Evolutionary conservation across 1,140 invertebrate species (phyloP).

Genomic region (Argopecten irradians): DNA sequence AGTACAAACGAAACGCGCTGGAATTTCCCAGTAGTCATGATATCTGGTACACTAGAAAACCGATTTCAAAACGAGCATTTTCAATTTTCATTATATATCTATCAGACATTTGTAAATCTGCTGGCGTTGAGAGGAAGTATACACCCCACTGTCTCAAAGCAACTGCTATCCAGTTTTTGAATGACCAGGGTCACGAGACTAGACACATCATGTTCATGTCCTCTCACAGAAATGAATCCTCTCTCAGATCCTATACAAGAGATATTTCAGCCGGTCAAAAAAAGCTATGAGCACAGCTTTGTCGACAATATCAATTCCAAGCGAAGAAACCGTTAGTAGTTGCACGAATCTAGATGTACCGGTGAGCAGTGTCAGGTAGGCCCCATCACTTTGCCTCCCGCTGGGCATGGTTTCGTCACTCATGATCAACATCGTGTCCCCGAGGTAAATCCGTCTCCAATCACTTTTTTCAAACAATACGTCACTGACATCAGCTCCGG

Average conservation of each 20-base stretch:
- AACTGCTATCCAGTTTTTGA: too few relatives aligned
- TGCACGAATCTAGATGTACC: too few relatives aligned
- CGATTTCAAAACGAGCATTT: neutral
- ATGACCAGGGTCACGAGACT: neutral
- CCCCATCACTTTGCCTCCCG: neutral
- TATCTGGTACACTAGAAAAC: constrained; percentile 28
- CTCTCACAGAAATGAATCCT: too few relatives aligned
- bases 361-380: too few relatives aligned
- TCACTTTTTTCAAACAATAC: neutral
- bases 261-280: neutral
- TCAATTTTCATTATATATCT: constrained; percentile 31
- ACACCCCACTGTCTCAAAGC: too few relatives aligned
- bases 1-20: constrained; percentile 23
- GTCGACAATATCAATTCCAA: neutral
- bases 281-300: neutral
- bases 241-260: neutral
- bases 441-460: too few relatives aligned
- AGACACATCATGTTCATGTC: neutral
- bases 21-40: neutral
- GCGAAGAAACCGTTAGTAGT: too few relatives aligned
- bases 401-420: neutral
- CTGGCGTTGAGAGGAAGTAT: too few relatives aligned
- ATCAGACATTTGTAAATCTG: constrained; percentile 32
- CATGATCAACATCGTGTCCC: neutral
- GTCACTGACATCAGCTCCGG: neutral